Evolutionary conservation across 1,140 invertebrate species (phyloP), one percentile per base, ranked within the genome.

Genomic region (Drosophila chauvacae): DNA sequence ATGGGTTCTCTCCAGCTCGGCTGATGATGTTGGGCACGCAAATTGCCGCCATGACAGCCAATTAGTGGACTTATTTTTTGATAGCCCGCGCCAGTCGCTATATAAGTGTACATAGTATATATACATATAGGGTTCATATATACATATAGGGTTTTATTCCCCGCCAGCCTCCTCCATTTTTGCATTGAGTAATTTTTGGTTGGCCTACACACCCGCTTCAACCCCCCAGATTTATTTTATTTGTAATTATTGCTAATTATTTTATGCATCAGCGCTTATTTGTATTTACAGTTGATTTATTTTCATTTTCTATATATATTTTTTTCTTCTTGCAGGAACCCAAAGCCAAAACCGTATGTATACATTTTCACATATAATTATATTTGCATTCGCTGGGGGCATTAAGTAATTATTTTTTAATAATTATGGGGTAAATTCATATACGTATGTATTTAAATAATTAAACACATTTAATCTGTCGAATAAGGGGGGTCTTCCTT

Each of bases 291-390:
- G 70, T 68, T 73, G 61, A 76, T 79, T 79, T 79, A 60, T 65
- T 79, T 85, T 58, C 44, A 59, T 73, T 66, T 42, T 57, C 56
- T 71, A 28, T 55, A 7, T 30, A 30, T 57, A 28, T 50, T 71
- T 83, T 62, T 65, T 63, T 69, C 26, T 68, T 14, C 75, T 86
- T 76, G 42, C 91, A 92, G 91, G 91, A 92, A 87, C 91, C 91
- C 74, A 92, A 92, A 90, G 71, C 84, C 56, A 92, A 92, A 77
- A 78, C 85, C 79, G 91, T 92, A 92, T 58, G 91, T 92, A 91
- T 83, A 66, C 23, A 48, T 20, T 39, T 71, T 59, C 18, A 70
- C 7, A 70, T 44, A 45, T 37, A 42, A 71, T 51, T 72, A 37
- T 39, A 20, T 77, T 60, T 42, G n/a, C 48, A 28, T 39, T 18